Base-by-base conservation (phyloP, 2,113 vertebrate genomes). In the Saguinus midas region DNA sequence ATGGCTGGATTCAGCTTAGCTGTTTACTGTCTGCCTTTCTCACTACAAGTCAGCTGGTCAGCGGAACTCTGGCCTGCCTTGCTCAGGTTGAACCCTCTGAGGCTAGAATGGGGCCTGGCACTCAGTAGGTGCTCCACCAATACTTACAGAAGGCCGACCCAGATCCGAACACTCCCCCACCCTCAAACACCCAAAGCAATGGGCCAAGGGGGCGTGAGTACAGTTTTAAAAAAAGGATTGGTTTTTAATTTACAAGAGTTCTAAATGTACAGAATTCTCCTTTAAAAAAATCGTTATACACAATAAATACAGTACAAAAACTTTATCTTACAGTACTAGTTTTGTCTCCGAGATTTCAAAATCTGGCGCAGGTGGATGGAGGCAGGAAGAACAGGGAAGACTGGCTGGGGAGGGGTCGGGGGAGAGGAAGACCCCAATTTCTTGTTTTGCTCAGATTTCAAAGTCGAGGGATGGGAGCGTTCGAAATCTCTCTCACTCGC, bases 241-340 rank as follows among this genome's bases (percentile, higher is more conserved):
- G 98, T 88, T 97, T 99, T 99, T 99, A 99, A 99, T 99, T 99
- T 99, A 99, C 98, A 99, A 99, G 99, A 99, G 99, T 99, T 99
- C 99, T 99, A 99, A 99, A 99, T 99, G 99, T 99, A 99, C 99
- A 98, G 96, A 99, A 99, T 99, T 99, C 92, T 97, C 98, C 99
- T 98, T 99, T 99, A 98, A 99, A 99, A 99, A 99, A 99, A 99
- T 99, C 98, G 99, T 99, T 99, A 99, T 99, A 99, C 99, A 99
- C 99, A 99, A 99, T 99, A 99, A 99, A 99, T 99, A 99, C 99
- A 99, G 99, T 99, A 99, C 99, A 99, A 99, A 99, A 99, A 97
- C 90, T 95, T 99, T 99, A 99, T 99, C 99, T 99, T 99, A 99
- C 99, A 99, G 99, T 99, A 99, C 99, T 99, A 99, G 99, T 99